These are phyloP conservation scores for Callipepla californica DNA, from an alignment of 2,113 vertebrate genomes.

Conservation along the genomic window DNA sequence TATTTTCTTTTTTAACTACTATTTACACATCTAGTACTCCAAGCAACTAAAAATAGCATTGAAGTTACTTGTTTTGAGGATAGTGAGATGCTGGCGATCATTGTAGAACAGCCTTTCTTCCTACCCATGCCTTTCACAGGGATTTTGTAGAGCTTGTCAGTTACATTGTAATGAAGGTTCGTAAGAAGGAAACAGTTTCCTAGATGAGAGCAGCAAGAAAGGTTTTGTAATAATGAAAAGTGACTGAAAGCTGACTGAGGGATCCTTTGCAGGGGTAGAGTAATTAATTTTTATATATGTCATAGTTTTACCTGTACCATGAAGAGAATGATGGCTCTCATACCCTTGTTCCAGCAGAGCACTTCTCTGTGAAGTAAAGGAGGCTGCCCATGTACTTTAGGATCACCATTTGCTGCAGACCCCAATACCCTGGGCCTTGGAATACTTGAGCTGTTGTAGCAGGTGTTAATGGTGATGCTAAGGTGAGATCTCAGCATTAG, in stretches of 20 bases:
- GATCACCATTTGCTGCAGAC: not conserved
- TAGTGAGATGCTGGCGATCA: slow-evolving; percentile 27
- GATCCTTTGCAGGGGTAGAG: not conserved
- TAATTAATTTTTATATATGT: not conserved
- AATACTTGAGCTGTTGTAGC: not conserved
- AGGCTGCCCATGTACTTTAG: not conserved
- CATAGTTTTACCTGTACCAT: not conserved
- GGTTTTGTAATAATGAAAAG: not conserved
- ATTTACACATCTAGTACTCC: slow-evolving; percentile 13
- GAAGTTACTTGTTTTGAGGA: slow-evolving; percentile 60
- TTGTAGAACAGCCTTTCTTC: slow-evolving; percentile 33
- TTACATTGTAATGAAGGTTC: not conserved
- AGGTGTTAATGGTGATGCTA: not conserved
- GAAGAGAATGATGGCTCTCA: not conserved
- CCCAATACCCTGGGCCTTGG: not conserved
- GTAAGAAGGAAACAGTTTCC: not conserved
- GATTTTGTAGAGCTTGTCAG: slow-evolving; percentile 56
- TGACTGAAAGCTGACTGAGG: not conserved
- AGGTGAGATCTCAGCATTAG: not conserved
- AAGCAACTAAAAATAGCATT: not conserved
- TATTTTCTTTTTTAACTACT: not conserved
- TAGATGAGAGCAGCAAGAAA: not conserved
- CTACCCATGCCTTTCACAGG: slow-evolving; percentile 33
- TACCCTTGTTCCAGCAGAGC: not conserved
- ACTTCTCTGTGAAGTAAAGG: not conserved